Percentiles rank a stretch among this genome's conserved stretches.
phyloP scores from a whole-genome alignment of 2,888 invertebrate genomes.

The Tolmerus cingulatus region DNA sequence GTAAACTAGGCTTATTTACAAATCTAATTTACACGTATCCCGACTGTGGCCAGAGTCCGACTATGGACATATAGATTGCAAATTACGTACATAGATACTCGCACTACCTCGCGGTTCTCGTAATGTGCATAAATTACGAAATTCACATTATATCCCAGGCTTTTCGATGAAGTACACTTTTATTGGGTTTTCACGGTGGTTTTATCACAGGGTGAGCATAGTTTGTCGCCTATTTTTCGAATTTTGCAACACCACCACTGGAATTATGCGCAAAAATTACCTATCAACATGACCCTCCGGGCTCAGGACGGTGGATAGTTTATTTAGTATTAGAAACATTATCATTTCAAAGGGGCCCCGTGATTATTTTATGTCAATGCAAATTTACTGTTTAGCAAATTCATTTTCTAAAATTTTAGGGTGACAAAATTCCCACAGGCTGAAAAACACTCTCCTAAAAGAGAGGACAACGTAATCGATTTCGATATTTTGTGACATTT shows the following conservation, averaged over 20 bases:
- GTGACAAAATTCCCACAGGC: background rate
- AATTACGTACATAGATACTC: background rate
- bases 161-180: background rate
- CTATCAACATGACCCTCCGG: background rate
- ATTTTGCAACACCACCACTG: background rate
- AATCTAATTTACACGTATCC: background rate
- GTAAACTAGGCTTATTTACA: background rate
- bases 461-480: background rate
- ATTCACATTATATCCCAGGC: background rate
- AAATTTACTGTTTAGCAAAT: background rate
- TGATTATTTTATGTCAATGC: background rate
- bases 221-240: background rate
- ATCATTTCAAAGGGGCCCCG: background rate
- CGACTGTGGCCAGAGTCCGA: background rate
- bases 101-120: background rate
- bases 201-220: background rate
- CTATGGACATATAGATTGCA: background rate
- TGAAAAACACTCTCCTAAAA: background rate
- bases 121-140: background rate
- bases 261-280: background rate
- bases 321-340: background rate
- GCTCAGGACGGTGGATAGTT: background rate
- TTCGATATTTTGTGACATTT: background rate
- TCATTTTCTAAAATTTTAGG: background rate
- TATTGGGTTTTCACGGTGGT: background rate